These are phyloP conservation scores for Maconellicoccus hirsutus DNA, from an alignment of 1,140 invertebrate genomes.

Conservation along the genomic window DNA sequence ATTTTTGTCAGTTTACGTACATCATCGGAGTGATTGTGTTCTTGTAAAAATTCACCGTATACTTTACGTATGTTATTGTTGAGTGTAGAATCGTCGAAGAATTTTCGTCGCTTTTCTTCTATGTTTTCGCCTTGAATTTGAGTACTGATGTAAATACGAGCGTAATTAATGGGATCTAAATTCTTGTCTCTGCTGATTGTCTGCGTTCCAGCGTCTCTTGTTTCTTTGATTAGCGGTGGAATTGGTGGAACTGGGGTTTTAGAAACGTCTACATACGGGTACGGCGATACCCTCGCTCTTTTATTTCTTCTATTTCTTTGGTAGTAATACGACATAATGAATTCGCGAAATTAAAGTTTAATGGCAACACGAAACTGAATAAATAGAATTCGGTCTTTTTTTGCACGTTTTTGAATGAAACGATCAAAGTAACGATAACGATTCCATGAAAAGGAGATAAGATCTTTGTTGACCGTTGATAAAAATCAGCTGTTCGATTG, in stretches of 20 bases:
- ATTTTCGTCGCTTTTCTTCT: not conserved
- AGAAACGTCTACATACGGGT: too few relatives aligned
- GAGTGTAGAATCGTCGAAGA: not conserved
- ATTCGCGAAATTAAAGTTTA: too few relatives aligned
- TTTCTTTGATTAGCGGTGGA: not conserved
- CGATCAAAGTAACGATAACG: too few relatives aligned
- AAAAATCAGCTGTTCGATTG: too few relatives aligned
- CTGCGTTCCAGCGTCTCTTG: not conserved
- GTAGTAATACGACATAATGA: too few relatives aligned
- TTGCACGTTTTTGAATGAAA: too few relatives aligned
- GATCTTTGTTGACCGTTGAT: too few relatives aligned
- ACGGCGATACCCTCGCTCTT: too few relatives aligned
- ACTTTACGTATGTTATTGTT: not conserved
- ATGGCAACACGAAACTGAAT: too few relatives aligned
- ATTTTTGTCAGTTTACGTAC: not conserved
- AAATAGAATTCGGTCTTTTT: too few relatives aligned
- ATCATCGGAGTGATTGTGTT: not conserved
- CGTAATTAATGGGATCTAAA: not conserved
- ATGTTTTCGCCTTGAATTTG: not conserved
- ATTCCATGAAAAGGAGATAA: too few relatives aligned
- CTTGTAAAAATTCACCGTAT: not conserved
- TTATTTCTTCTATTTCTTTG: too few relatives aligned
- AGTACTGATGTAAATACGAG: not conserved
- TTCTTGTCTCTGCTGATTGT: not conserved
- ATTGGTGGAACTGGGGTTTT: not conserved